phyloP scores from a whole-genome alignment of 2,888 invertebrate genomes.

The Drosophila borealis region DNA sequence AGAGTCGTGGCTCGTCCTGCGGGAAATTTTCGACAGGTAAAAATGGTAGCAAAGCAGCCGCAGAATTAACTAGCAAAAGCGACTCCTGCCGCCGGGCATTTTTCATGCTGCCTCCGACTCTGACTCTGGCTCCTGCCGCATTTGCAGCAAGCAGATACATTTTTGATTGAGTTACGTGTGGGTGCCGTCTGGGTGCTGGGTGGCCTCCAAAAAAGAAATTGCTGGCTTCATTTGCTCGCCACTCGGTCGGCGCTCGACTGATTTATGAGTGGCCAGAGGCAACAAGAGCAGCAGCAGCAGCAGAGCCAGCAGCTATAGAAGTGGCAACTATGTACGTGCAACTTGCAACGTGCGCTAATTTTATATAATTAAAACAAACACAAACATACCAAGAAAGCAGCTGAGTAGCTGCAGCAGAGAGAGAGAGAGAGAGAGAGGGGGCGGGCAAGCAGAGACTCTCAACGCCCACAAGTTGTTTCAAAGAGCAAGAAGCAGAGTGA shows the following conservation, averaged over 20 bases:
- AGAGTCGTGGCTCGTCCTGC: constrained; percentile 58
- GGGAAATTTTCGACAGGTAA: constrained; percentile 82
- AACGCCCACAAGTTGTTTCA: constrained; percentile 59
- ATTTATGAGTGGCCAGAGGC: constrained; percentile 68
- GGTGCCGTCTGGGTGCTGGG: constrained; percentile 11
- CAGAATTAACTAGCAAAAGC: constrained; percentile 69
- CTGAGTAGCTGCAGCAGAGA: not conserved
- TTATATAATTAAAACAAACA: constrained; percentile 78
- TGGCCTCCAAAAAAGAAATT: constrained; percentile 49
- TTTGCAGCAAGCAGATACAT: constrained; percentile 76
- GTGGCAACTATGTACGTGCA: constrained; percentile 63
- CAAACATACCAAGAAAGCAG: constrained; percentile 50
- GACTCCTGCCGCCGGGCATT: constrained; percentile 47
- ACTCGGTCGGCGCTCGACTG: constrained; percentile 51
- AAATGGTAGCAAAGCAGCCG: constrained; percentile 69
- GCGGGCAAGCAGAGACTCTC: not conserved
- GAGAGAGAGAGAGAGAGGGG: not conserved
- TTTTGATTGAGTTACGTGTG: constrained; percentile 77
- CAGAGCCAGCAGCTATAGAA: constrained; percentile 29
- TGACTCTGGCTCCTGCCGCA: constrained; percentile 30
- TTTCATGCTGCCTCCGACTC: constrained; percentile 48
- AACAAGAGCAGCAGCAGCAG: constrained; percentile 20
- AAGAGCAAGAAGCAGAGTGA: constrained; percentile 7
- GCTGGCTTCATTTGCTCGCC: constrained; percentile 72
- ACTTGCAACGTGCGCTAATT: constrained; percentile 79